Base-by-base conservation (phyloP, 2,113 vertebrate genomes). In the Ciconia boyciana region DNA sequence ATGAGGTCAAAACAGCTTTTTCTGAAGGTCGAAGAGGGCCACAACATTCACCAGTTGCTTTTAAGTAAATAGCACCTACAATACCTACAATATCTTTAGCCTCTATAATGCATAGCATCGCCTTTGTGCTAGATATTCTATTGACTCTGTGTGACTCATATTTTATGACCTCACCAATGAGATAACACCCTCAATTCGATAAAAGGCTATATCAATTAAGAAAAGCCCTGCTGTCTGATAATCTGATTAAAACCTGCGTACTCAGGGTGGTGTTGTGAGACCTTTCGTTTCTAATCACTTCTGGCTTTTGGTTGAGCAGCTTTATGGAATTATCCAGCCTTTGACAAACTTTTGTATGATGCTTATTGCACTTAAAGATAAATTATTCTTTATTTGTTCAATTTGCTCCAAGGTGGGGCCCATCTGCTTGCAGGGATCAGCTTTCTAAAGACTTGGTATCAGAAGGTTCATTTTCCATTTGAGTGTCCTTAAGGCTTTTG, bases 121-220 rank as follows among this genome's bases (percentile, higher is more conserved):
- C 81, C 76, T 89, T 91, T 94, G 86, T 95, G 85, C 77, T 86
- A 70, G 74, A 49, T 85, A 89, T 88, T 91, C 88, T 96, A 90
- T 95, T 96, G 93, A 94, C 93, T 96, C 60, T 72, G 54, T 6
- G 68, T 97, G 95, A 97, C 90, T 97, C 96, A 96, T 44, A 43
- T 83, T 95, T 87, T 81, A 76, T 97, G 95, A 95, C 93, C 66
- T 95, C 95, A 96, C 72, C 54, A 72, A 85, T 34, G 61, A 96
- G 95, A 96, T 97, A 96, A 96, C 72, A 96, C 54, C 36, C 81
- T 93, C 31, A 60, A 60, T 91, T 95, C 0, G 29, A 88, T 91
- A 94, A 94, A 60, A 79, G 65, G 31, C 70, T 93, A 0, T 86
- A 90, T 86, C 94, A 96, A 95, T 95, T 94, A 93, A 93, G 91